Evolutionary conservation across 1,140 invertebrate species (phyloP).

Genomic region (Pachypeltis micranthus): DNA sequence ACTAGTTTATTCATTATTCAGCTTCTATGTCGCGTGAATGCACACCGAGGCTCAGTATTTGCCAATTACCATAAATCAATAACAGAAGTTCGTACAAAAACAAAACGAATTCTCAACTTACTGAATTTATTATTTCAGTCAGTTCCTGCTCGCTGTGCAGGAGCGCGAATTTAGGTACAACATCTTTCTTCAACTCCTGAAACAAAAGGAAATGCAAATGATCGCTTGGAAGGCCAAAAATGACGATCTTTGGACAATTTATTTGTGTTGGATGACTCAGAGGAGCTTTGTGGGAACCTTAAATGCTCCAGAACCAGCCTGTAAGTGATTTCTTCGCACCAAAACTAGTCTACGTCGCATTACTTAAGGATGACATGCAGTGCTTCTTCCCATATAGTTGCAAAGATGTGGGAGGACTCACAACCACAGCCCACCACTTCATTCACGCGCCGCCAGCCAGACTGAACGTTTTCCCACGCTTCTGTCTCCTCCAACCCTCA

Average conservation of each 20-base stretch:
- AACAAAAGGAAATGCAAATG: background rate
- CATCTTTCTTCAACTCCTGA: slow-evolving; percentile 13
- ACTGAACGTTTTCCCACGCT: too few relatives aligned
- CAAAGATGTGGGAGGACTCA: too few relatives aligned
- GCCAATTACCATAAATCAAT: background rate
- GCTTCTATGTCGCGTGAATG: too few relatives aligned
- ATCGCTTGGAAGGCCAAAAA: background rate
- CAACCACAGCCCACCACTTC: too few relatives aligned
- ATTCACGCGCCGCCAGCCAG: too few relatives aligned
- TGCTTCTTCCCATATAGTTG: too few relatives aligned
- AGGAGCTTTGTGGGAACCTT: background rate
- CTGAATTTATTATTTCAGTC: background rate
- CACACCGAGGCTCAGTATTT: too few relatives aligned
- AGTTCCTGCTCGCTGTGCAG: background rate
- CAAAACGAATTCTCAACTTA: background rate
- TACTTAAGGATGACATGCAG: too few relatives aligned
- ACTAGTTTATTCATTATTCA: background rate
- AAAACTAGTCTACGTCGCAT: background rate
- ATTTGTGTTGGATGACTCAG: too few relatives aligned
- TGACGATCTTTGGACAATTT: too few relatives aligned
- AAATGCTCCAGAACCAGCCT: background rate
- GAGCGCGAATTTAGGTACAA: slow-evolving; percentile 13
- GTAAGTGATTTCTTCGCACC: background rate
- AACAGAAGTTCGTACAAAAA: background rate
- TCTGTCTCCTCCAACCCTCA: too few relatives aligned